Base-by-base conservation (phyloP, 2,113 vertebrate genomes). In the Amblyopsis rosae region DNA sequence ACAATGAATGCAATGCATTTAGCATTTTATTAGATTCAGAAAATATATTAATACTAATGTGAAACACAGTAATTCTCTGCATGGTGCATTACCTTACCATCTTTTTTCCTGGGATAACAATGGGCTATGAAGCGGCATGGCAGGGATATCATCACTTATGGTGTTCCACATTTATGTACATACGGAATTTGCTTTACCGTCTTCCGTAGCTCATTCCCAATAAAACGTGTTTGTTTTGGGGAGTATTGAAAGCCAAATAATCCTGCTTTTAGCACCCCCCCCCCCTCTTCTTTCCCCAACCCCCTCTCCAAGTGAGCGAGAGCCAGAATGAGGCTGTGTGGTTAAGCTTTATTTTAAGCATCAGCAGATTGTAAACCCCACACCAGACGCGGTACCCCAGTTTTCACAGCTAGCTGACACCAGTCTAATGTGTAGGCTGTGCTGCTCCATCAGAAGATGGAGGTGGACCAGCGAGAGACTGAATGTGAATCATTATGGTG, bases 21-120 rank as follows among this genome's bases (percentile, higher is more conserved):
- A 65, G 75, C 75, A 81, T 79, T 81, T 79, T 67, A 81, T 80
- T 67, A 73, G 67, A 73, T 78, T 70, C 72, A 68, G 48, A 55
- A 82, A 77, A 68, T 70, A 47, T 66, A 77, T 77, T 76, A 86
- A 86, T 82, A 79, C 77, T 77, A 75, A 84, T 86, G 72, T 6
- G 63, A 75, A 59, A 72, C 57, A 53, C 72, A 65, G 70, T 60
- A 35, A 80, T 70, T 66, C 53, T 0, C 1, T 7, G 59, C 73
- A 66, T 45, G 5, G 46, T 5, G 4, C 26, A 41, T 41, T 41
- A 8, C 35, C 35, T 41, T 41, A 41, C 35, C 32, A 62, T 75
- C 69, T 33, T 47, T 9, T 74, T 67, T 72, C 59, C 33, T 53
- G 16, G 13, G 33, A 13, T 15, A 41, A 41, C 35, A 41, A 8